phyloP scores from a whole-genome alignment of 2,797 vertebrate species.

The Amphiprion clarkii region DNA sequence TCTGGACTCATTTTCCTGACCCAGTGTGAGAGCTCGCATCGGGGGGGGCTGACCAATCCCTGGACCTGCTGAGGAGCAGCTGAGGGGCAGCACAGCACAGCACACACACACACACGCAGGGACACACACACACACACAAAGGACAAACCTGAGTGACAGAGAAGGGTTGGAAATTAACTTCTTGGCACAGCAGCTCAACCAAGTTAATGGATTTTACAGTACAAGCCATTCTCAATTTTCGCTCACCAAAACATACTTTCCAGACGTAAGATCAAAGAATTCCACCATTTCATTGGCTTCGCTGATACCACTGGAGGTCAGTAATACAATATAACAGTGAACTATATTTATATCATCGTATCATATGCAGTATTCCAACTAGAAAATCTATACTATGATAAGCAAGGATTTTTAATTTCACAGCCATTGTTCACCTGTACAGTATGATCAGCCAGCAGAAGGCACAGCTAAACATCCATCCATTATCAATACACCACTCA shows the following conservation, averaged over 20 bases:
- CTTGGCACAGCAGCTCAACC: slow-evolving; percentile 18
- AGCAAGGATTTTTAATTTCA: too few relatives aligned
- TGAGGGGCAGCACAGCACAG: neutral
- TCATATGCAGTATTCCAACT: too few relatives aligned
- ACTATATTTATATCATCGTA: too few relatives aligned
- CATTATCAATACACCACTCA: too few relatives aligned
- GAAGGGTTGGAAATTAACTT: slow-evolving; percentile 2
- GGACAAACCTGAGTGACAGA: too few relatives aligned
- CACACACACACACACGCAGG: neutral
- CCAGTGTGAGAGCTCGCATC: slow-evolving; percentile 60
- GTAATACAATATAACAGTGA: too few relatives aligned
- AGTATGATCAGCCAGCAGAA: too few relatives aligned
- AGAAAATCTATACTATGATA: too few relatives aligned
- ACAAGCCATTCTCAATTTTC: slow-evolving; percentile 1
- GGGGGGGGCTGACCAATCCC: slow-evolving; percentile 41
- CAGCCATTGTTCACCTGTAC: too few relatives aligned
- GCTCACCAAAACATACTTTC: neutral
- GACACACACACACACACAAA: neutral
- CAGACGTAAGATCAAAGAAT: neutral
- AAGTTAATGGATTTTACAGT: slow-evolving; percentile 28
- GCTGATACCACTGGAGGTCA: too few relatives aligned
- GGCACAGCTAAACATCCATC: too few relatives aligned
- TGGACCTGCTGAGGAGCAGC: slow-evolving; percentile 33
- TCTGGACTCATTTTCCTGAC: slow-evolving; percentile 66
- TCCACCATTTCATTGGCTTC: neutral